These are phyloP conservation scores for Choreutis nemorana DNA, from an alignment of 2,888 invertebrate species.

Conservation along the genomic window DNA sequence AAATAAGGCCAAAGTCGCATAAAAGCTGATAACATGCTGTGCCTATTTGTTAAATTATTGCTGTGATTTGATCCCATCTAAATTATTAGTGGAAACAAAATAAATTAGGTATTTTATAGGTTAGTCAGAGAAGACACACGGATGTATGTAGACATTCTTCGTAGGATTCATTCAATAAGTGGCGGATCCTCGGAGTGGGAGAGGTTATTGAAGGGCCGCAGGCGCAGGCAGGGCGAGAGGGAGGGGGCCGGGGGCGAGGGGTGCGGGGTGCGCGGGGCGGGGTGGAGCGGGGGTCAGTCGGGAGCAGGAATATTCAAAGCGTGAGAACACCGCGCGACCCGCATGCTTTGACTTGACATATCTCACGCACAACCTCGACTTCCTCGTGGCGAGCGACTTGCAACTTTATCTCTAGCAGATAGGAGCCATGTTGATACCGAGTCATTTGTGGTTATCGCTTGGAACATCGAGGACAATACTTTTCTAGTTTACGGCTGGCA, in stretches of 20 bases:
- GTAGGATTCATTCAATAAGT: constrained; percentile 51
- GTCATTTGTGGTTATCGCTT: constrained; percentile 48
- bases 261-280: constrained; percentile 17
- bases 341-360: constrained; percentile 65
- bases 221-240: constrained; percentile 16
- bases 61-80: no score
- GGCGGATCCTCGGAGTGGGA: constrained; percentile 41
- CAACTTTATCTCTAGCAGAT: constrained; percentile 22
- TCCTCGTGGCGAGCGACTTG: constrained; percentile 19
- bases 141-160: constrained; percentile 48
- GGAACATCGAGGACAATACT: constrained; percentile 65
- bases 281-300: constrained; percentile 28
- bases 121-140: no score
- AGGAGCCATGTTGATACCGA: constrained; percentile 28
- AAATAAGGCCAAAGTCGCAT: no score
- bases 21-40: no score
- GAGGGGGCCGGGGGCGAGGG: constrained; percentile 14
- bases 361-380: constrained; percentile 63
- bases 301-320: constrained; percentile 65
- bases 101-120: no score
- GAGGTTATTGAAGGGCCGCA: constrained; percentile 55
- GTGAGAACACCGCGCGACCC: constrained; percentile 65
- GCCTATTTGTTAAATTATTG: no score
- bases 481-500: constrained; percentile 64
- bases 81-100: no score